A percentile compares a stretch with the other conserved stretches of the same genome.
Evolutionary conservation across 2,888 invertebrate genomes (phyloP).

Genomic region (Drosophila niveifrons): DNA sequence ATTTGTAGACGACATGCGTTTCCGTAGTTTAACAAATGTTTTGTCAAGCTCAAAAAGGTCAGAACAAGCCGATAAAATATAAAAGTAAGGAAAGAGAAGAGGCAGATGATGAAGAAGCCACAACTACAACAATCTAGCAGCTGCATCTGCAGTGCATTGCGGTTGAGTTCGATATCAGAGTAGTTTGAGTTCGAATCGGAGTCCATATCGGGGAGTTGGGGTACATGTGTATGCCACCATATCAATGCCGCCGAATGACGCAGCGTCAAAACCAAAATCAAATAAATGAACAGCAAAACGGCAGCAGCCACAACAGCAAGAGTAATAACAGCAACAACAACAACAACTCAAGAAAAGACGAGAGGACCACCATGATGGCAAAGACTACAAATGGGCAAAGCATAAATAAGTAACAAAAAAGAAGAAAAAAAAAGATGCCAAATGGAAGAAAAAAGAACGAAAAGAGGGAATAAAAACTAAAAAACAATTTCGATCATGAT

Average conservation of each 20-base stretch:
- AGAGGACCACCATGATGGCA: constrained; percentile 79
- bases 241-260: constrained; percentile 77
- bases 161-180: constrained; percentile 36
- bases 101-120: constrained; percentile 3
- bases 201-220: constrained; percentile 54
- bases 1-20: constrained; percentile 76
- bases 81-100: constrained; percentile 21
- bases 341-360: constrained; percentile 63
- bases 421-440: constrained; percentile 68
- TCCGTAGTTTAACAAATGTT: constrained; percentile 79
- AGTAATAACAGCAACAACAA: not conserved
- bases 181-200: constrained; percentile 35
- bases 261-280: constrained; percentile 75
- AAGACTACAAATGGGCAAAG: constrained; percentile 78
- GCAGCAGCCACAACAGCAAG: constrained; percentile 59
- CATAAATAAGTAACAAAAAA: constrained; percentile 64
- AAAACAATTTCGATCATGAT: constrained; percentile 80
- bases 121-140: constrained; percentile 46
- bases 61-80: constrained; percentile 44
- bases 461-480: constrained; percentile 44
- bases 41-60: constrained; percentile 75
- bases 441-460: constrained; percentile 52
- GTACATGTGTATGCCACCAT: constrained; percentile 61
- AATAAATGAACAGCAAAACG: constrained; percentile 76
- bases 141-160: constrained; percentile 56